Evolutionary conservation across 37 sponge, comb jelly and placozoan genomes (phyloP), one percentile per base, ranked within the genome.

Genomic region (Chondrilla cf. caribensis): DNA sequence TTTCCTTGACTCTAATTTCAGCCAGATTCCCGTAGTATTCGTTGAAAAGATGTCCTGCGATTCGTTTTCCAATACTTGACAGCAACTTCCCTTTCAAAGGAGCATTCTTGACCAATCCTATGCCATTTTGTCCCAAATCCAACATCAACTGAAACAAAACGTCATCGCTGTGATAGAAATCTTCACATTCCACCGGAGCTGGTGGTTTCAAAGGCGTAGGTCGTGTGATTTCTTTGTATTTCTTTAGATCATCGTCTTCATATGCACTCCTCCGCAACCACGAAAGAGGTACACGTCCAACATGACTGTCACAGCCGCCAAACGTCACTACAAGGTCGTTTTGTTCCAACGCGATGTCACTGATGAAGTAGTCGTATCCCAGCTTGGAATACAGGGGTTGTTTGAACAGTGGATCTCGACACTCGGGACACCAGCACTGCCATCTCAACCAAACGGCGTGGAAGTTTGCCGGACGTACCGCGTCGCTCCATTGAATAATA

Each of bases 401-500:
- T 22, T 43, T 37, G 18, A 19, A 39, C 15, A 17, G 41, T 38
- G 17, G 41, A 40, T 38, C 41, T 37, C 44, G 15, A 39, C 76
- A 73, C 44, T 73, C 15, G 38, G 76, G 44, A 4, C 76, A 73
- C 44, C 44, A 24, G 44, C 76, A 73, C 44, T 39, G 39, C 24
- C 36, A 24, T 38, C 25, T 73, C 41, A 73, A 11, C 76, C 76
- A 73, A 40, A 22, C 44, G 19, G 76, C 41, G 44, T 73, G 76
- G 76, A 39, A 73, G 3, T 47, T 47, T 6, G 51, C 11, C 11
- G 51, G 51, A 47, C 51, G 6, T 6, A 14, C 9, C 11, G 6
- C 51, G 51, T 47, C 51, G 51, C 11, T 47, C 51, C 51, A 47
- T 11, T 47, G 51, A 47, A 47, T 47, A 47, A 11, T 14, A 47